These are phyloP conservation scores for Eupithecia subfuscata DNA, from an alignment of 2,888 invertebrate genomes.

Conservation along the genomic window DNA sequence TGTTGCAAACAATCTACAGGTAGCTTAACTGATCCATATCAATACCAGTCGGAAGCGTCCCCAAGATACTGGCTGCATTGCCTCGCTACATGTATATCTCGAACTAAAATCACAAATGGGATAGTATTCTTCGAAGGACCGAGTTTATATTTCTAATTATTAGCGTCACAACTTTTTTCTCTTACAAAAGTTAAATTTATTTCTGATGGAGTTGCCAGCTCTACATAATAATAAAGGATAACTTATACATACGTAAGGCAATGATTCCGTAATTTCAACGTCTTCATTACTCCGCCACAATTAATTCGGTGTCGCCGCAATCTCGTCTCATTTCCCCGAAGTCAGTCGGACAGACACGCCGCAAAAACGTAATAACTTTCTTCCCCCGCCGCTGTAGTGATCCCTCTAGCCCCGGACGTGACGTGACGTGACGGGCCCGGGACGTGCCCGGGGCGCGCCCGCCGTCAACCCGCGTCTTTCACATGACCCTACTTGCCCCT, in stretches of 20 bases:
- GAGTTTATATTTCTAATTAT: background rate
- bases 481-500: background rate
- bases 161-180: background rate
- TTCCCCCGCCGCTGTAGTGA: conserved; percentile 13
- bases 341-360: conserved; percentile 15
- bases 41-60: too few relatives aligned
- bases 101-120: background rate
- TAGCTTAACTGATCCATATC: too few relatives aligned
- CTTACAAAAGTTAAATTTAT: background rate
- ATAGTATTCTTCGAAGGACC: background rate
- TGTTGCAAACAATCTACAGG: too few relatives aligned
- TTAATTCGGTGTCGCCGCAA: conserved; percentile 14
- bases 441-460: background rate
- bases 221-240: background rate
- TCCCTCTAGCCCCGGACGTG: conserved; percentile 21
- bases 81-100: background rate
- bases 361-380: conserved; percentile 28
- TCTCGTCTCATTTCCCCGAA: conserved; percentile 19
- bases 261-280: background rate
- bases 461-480: conserved; percentile 4
- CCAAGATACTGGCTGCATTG: too few relatives aligned
- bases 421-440: conserved; percentile 15
- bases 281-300: conserved; percentile 7
- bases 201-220: background rate
- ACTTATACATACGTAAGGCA: background rate